Evolutionary conservation across 1,140 invertebrate species (phyloP), one percentile per base, ranked within the genome.

Genomic region (Cotesia vestalis): DNA sequence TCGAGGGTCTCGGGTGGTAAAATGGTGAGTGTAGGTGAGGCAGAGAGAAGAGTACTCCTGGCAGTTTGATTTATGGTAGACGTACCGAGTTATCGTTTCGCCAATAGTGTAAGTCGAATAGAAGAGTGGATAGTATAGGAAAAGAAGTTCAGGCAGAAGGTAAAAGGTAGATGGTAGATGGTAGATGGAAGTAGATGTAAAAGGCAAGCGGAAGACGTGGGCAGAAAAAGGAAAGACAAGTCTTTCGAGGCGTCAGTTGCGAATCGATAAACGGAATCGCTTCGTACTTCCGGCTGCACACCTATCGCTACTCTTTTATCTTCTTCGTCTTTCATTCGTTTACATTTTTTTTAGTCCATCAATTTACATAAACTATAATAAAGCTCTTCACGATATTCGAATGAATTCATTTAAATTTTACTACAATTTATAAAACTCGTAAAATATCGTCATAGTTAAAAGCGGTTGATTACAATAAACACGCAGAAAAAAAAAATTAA

Each of bases 61-160:
- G 79, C 79, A 78, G 78, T 83, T 85, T 85, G 83, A 86, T 86
- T 85, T 85, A 85, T 84, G 81, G 81, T 76, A 79, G 81, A 85
- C 83, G 81, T 81, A 79, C 79, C 82, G 80, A 86, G 82, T 85
- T 85, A 85, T 86, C 82, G 83, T 80, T 86, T 85, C 85, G 81
- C 83, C 84, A 85, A 85, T 86, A 85, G 81, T 81, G 78, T 76
- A 78, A 78, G 80, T 83, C 77, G 78, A 79, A 79, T 75, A 80
- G 78, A 77, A 75, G 74, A 71, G 73, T 64, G 34, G 55, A 46
- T 27, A 20, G 40, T 46, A 46, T 46, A 46, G 40, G 40, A 46
- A 46, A 46, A 46, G 6, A 46, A 46, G 40, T 46, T 9, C 6
- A 46, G 40, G 40, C 40, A 46, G 40, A 46, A 46, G 40, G 40